phyloP scores from a whole-genome alignment of 64 coral and sea anemone species.

The Stylophora pistillata region DNA sequence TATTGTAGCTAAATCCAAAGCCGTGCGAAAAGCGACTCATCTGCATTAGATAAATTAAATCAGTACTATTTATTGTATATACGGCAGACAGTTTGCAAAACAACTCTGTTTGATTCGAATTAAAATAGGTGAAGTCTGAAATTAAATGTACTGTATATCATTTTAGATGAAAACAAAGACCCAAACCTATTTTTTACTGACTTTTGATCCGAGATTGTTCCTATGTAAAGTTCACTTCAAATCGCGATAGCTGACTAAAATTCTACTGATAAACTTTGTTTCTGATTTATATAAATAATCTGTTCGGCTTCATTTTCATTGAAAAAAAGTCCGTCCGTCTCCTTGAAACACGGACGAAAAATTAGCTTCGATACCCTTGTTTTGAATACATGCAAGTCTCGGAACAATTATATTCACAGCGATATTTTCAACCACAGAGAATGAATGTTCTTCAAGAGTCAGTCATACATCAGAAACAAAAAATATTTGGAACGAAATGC shows the following conservation, averaged over 20 bases:
- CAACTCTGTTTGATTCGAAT: conserved; percentile 1
- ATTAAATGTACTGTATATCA: neutral
- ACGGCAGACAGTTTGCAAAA: conserved; percentile 12
- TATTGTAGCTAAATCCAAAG: neutral
- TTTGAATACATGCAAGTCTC: neutral
- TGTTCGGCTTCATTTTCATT: neutral
- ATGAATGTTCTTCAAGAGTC: neutral
- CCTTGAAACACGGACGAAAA: neutral
- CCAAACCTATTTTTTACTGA: neutral
- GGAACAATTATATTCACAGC: conserved; percentile 1
- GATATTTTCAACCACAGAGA: neutral
- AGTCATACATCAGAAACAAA: neutral
- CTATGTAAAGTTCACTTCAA: no score
- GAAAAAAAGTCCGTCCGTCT: neutral
- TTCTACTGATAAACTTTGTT: neutral
- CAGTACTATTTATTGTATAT: neutral
- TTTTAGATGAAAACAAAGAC: neutral
- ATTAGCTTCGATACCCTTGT: neutral
- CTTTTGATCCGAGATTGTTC: conserved; percentile 7
- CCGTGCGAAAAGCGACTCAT: neutral
- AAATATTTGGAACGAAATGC: neutral
- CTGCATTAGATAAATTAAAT: neutral
- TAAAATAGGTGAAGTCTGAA: neutral
- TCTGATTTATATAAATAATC: neutral
- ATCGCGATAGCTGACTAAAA: neutral